Evolutionary conservation across 2,888 invertebrate genomes (phyloP).

Genomic region (Zygogramma bicolorata): DNA sequence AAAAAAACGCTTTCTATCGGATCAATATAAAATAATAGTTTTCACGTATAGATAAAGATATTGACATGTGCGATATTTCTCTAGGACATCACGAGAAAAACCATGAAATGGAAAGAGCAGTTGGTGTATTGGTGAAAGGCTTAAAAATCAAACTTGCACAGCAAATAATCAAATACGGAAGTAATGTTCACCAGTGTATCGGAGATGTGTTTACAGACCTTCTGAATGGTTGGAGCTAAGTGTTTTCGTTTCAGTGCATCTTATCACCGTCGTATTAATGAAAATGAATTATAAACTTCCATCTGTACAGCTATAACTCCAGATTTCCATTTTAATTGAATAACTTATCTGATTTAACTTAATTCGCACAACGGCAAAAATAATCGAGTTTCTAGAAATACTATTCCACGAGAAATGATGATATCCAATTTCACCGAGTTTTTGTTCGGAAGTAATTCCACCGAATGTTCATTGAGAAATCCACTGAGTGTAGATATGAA

Average conservation of each 20-base stretch:
- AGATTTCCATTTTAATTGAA: slow-evolving; percentile 41
- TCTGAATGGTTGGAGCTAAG: background rate
- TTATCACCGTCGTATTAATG: slow-evolving; percentile 28
- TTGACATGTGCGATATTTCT: too few relatives aligned
- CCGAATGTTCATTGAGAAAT: background rate
- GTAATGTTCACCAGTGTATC: background rate
- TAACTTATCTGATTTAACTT: slow-evolving; percentile 41
- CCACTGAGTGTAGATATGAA: background rate
- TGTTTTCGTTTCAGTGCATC: slow-evolving; percentile 29
- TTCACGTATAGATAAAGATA: too few relatives aligned
- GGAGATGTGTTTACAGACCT: background rate
- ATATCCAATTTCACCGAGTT: background rate
- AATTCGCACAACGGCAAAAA: slow-evolving; percentile 20
- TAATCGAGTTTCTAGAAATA: background rate
- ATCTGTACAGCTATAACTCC: slow-evolving; percentile 28
- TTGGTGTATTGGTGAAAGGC: too few relatives aligned
- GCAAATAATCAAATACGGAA: background rate
- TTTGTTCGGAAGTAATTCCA: background rate
- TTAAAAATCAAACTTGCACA: background rate
- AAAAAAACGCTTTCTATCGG: too few relatives aligned
- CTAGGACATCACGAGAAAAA: too few relatives aligned
- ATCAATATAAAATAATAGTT: too few relatives aligned
- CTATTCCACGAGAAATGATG: background rate
- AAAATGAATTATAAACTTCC: slow-evolving; percentile 38
- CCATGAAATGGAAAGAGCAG: too few relatives aligned